phyloP scores from a whole-genome alignment of 1,140 invertebrate genomes.

The Vollenhovia emeryi region DNA sequence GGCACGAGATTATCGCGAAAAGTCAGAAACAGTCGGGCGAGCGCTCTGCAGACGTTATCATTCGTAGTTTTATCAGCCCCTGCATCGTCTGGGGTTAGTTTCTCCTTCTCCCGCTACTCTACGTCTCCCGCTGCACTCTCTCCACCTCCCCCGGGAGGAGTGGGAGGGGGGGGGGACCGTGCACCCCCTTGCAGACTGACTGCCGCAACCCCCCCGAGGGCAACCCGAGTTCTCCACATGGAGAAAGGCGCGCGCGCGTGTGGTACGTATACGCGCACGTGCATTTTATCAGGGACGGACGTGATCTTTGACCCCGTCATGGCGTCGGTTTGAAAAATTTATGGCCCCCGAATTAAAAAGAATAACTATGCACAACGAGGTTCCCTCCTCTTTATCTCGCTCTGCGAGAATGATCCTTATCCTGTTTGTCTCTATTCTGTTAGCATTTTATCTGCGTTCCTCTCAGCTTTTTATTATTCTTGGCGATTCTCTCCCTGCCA shows the following conservation, averaged over 20 bases:
- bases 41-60: constrained; percentile 75
- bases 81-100: constrained; percentile 77
- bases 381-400: not conserved
- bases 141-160: constrained; percentile 51
- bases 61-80: constrained; percentile 75
- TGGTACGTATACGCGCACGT: constrained; percentile 11
- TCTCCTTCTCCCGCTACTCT: constrained; percentile 60
- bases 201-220: constrained; percentile 54
- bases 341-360: constrained; percentile 19
- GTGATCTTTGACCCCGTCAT: constrained; percentile 45
- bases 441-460: not conserved
- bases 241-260: not conserved
- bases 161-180: no score
- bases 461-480: not conserved
- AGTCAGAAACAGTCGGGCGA: constrained; percentile 77
- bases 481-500: not conserved
- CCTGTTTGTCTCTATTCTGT: constrained; percentile 23
- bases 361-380: not conserved
- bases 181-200: constrained; percentile 43
- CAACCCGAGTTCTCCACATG: constrained; percentile 48
- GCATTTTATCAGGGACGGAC: constrained; percentile 50
- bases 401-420: not conserved
- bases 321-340: constrained; percentile 31
- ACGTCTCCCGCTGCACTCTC: constrained; percentile 36
- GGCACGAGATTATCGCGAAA: constrained; percentile 73